Percentiles rank a stretch among this genome's conserved stretches.
phyloP scores from a whole-genome alignment of 1,140 invertebrate species.

The Drosophila pandora region DNA sequence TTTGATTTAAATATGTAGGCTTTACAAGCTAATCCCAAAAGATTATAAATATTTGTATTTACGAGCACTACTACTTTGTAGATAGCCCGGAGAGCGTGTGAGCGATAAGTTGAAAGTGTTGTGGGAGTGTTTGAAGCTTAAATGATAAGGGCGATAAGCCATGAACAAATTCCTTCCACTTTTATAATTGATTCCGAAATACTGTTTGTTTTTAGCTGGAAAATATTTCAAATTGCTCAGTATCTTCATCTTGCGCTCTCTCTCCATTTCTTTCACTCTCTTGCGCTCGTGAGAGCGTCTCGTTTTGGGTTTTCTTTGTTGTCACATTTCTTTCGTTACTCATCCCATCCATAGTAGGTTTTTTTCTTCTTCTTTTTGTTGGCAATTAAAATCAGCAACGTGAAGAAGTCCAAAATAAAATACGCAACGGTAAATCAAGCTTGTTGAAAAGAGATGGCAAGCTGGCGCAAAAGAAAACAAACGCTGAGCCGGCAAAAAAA shows the following conservation, averaged over 20 bases:
- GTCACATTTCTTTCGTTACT: constrained; percentile 26
- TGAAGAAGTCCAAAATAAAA: constrained; percentile 21
- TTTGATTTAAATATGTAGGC: no score
- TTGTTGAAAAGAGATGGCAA: constrained; percentile 5
- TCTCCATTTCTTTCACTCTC: background rate
- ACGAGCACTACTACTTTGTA: background rate
- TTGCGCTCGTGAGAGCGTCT: constrained; percentile 1
- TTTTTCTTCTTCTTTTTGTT: constrained; percentile 18
- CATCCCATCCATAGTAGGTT: constrained; percentile 15
- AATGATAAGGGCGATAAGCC: constrained; percentile 29
- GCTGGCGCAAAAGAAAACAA: constrained; percentile 5
- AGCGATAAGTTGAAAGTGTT: background rate
- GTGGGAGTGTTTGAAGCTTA: background rate
- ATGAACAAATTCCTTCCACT: constrained; percentile 7
- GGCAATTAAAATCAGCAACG: constrained; percentile 34
- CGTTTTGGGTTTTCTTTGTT: constrained; percentile 22
- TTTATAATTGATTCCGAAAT: constrained; percentile 17
- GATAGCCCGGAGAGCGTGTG: background rate
- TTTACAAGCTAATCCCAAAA: no score
- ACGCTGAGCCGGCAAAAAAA: background rate
- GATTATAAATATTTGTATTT: no score
- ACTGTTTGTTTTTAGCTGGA: background rate
- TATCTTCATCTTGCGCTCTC: constrained; percentile 1
- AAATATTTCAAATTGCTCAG: constrained; percentile 1
- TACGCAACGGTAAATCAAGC: constrained; percentile 35